Percentiles rank a stretch among this genome's conserved stretches.
Evolutionary conservation across 2,888 invertebrate genomes (phyloP).

Genomic region (Cephus rjabovi): DNA sequence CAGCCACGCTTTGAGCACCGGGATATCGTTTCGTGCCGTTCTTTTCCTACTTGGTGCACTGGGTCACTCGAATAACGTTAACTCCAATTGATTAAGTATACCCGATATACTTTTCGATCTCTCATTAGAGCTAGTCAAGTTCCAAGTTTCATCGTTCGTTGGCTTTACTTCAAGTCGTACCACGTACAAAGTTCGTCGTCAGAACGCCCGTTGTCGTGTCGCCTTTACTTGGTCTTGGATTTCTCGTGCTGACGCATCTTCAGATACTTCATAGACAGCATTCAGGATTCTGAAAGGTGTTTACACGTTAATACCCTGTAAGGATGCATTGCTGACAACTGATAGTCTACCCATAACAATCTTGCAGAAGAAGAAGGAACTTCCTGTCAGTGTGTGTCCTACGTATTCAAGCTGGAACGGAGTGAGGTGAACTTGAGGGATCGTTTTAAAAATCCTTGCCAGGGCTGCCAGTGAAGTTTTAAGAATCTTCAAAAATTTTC

Average conservation of each 20-base stretch:
- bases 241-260: neutral
- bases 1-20: constrained; percentile 7
- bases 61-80: neutral
- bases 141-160: neutral
- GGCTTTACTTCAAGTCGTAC: neutral
- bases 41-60: neutral
- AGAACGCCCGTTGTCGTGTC: neutral
- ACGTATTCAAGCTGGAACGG: neutral
- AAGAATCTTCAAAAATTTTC: neutral
- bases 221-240: neutral
- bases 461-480: neutral
- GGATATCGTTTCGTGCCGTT: constrained; percentile 1
- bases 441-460: neutral
- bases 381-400: neutral
- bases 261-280: neutral
- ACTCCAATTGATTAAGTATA: neutral
- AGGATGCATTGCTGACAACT: neutral
- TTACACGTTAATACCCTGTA: neutral
- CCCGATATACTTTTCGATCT: neutral
- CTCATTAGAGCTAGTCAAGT: neutral
- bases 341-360: neutral
- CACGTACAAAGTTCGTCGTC: neutral
- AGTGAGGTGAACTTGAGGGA: neutral
- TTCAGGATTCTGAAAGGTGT: neutral
- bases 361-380: neutral